phyloP scores from a whole-genome alignment of 2,888 invertebrate species.

The Drepana falcataria region DNA sequence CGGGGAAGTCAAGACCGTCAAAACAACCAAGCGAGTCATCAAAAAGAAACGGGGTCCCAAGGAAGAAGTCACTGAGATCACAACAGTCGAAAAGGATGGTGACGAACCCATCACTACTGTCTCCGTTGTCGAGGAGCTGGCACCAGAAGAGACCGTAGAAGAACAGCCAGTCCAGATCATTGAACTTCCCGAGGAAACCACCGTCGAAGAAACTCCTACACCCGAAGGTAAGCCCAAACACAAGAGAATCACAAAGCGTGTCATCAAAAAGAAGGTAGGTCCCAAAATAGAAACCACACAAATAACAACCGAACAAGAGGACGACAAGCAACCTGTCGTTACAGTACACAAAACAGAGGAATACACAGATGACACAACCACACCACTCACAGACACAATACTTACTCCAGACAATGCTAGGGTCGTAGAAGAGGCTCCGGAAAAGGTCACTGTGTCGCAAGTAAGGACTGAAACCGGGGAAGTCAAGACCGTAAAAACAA shows the following conservation, averaged over 20 bases:
- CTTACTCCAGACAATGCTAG: too few relatives aligned
- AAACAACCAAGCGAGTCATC: constrained; percentile 16
- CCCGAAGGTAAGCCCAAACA: constrained; percentile 11
- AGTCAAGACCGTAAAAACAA: too few relatives aligned
- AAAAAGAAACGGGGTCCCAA: constrained; percentile 13
- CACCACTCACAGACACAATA: too few relatives aligned
- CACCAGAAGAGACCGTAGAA: too few relatives aligned
- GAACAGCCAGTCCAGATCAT: too few relatives aligned
- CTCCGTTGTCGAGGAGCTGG: neutral
- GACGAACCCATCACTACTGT: constrained; percentile 8
- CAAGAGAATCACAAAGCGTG: constrained; percentile 18
- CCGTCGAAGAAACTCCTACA: neutral
- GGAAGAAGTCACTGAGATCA: constrained; percentile 27
- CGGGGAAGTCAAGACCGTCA: constrained; percentile 3
- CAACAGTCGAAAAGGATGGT: constrained; percentile 24
- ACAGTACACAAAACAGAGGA: constrained; percentile 40
- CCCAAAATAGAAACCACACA: constrained; percentile 23
- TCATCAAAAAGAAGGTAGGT: constrained; percentile 32
- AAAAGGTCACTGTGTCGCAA: too few relatives aligned
- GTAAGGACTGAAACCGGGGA: too few relatives aligned
- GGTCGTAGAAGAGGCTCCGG: too few relatives aligned
- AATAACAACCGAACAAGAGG: constrained; percentile 56
- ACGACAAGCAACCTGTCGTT: constrained; percentile 44
- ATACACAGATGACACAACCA: too few relatives aligned
- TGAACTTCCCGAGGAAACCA: too few relatives aligned